Evolutionary conservation across 2,113 vertebrate species (phyloP).

Genomic region (Microcebus griseorufus): DNA sequence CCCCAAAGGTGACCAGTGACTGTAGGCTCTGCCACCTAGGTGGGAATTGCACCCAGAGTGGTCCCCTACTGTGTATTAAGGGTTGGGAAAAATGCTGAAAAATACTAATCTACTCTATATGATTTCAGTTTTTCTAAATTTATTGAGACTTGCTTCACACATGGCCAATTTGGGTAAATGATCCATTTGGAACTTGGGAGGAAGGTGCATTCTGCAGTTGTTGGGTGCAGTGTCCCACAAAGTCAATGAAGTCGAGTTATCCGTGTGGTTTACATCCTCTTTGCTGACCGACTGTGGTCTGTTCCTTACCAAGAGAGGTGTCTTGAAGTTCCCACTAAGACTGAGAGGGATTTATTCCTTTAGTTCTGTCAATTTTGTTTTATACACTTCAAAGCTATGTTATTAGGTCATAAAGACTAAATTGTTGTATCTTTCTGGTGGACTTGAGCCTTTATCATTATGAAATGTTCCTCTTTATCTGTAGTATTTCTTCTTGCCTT

Average conservation of each 20-base stretch:
- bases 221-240: neutral
- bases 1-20: neutral
- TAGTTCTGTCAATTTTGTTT: neutral
- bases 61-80: rapidly evolving
- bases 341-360: neutral
- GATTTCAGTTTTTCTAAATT: neutral
- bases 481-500: neutral
- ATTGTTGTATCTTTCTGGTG: neutral
- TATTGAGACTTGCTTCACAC: neutral
- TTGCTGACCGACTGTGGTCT: no score
- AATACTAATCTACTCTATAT: neutral
- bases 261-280: neutral
- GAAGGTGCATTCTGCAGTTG: neutral
- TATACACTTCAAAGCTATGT: neutral
- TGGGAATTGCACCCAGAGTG: no score
- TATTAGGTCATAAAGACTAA: neutral
- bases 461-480: neutral
- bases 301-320: rapidly evolving
- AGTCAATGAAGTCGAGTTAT: neutral
- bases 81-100: neutral
- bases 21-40: no score
- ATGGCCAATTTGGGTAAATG: neutral
- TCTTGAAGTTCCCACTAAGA: rapidly evolving
- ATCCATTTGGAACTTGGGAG: neutral
- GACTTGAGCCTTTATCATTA: neutral